Base-by-base conservation (phyloP, 2,888 invertebrate genomes). In the Lapara coniferarum region DNA sequence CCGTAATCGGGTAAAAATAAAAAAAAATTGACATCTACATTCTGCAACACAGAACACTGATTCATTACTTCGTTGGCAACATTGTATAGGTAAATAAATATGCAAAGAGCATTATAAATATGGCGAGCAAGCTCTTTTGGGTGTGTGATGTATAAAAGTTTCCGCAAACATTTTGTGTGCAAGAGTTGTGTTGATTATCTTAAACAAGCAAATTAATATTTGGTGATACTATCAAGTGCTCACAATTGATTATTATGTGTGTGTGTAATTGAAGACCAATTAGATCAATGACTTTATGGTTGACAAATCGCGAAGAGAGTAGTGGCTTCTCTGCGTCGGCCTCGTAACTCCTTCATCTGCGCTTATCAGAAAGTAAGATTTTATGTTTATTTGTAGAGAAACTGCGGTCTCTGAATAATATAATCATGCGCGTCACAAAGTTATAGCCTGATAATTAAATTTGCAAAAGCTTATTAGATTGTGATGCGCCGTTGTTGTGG, bases 201-300 rank as follows among this genome's bases (percentile, higher is more conserved):
- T 19, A 37, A n/a, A 67, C 16, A 49, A 69, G 66, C 70, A 69
- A 10, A 71, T 66, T 56, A 59, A 66, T 68, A 68, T 19, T 44
- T n/a, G 5, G 59, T 66, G 70, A 49, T 66, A 51, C 13, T 66
- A 19, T 57, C 49, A 51, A 69, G 72, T 74, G 70, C 70, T 72
- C 70, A 69, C 66, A 59, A 71, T 70, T 37, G 37, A 74, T 71
- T 49, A 71, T 74, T 74, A 72, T 71, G 69, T 73, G 75, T 74
- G 68, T 74, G 79, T 84, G 78, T 75, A 79, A 81, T 77, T 78
- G 78, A 83, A 79, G 80, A 81, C 78, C 79, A 82, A 84, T 83
- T 84, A 86, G 87, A 91, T 91, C 91, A 91, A 91, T 91, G 91
- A 89, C 85, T 90, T 37, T 78, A 72, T 77, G 85, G 85, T 87